phyloP scores from a whole-genome alignment of 2,113 vertebrate species.

The Rhizomys pruinosus region DNA sequence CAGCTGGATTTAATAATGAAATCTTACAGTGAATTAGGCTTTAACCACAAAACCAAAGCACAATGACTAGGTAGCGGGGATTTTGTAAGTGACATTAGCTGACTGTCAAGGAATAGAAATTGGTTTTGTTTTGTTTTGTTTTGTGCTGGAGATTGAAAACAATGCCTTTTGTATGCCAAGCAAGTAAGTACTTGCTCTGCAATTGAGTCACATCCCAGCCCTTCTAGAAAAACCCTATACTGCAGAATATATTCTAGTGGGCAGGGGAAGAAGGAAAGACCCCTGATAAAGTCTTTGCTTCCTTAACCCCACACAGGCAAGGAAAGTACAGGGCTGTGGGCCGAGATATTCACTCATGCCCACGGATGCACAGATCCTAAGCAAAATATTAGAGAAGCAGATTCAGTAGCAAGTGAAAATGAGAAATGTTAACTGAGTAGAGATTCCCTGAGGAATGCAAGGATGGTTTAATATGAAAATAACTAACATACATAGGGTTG shows the following conservation, averaged over 20 bases:
- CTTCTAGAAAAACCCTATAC: background rate
- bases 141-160: background rate
- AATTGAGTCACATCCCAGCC: background rate
- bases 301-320: background rate
- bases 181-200: background rate
- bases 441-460: too few relatives aligned
- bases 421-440: background rate
- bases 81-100: background rate
- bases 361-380: background rate
- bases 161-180: too few relatives aligned
- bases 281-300: background rate
- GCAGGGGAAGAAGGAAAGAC: background rate
- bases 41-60: background rate
- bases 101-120: background rate
- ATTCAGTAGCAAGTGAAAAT: background rate
- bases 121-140: too few relatives aligned
- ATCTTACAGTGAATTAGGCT: background rate
- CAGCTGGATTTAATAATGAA: conserved; percentile 8
- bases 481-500: too few relatives aligned
- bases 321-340: background rate
- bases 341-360: background rate
- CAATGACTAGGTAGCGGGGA: background rate
- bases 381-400: background rate
- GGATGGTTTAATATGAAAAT: too few relatives aligned
- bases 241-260: background rate